Evolutionary conservation across 2,888 invertebrate genomes (phyloP), one percentile per base, ranked within the genome.

Genomic region (Myathropa florea): DNA sequence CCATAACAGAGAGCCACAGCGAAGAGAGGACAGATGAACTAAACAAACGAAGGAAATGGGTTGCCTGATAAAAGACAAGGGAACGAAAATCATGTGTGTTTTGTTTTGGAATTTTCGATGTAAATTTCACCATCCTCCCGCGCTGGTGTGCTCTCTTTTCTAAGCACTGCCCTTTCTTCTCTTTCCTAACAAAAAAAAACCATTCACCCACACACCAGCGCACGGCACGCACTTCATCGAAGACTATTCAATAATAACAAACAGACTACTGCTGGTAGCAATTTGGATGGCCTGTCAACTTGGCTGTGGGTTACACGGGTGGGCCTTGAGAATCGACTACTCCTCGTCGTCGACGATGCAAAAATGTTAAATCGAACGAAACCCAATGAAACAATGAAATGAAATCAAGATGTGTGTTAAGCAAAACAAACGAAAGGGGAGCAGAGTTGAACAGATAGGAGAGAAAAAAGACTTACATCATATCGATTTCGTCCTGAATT

Each of bases 401-500:
- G 46, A 46, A 7, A 7, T 0, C 46, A 18, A 46, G 14, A 46
- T 46, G 46, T 21, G 46, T 46, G 46, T 7, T 33, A 12, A 33
- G 9, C 33, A 33, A 12, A 33, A 33, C 33, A 33, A 33, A 33
- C 12, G 33, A 33, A 12, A 10, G 33, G 12, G 12, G 9, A 33
- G 33, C 9, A 1, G 33, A 10, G 12, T 12, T 33, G 12, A 33
- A 61, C 53, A 26, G 33, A 30, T 46, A 18, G 7, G 12, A 26
- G 12, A 57, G 23, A 73, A 46, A 63, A n/a, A n/a, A n/a, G n/a
- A 86, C 86, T 86, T 86, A 86, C 86, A 86, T 86, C 86, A 83
- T 86, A 86, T 86, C 86, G 86, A 83, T 83, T 86, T 86, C 83
- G 83, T 86, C 86, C 83, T 76, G 83, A 72, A 86, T 75, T 83